phyloP scores from a whole-genome alignment of 2,797 vertebrate species.

The Parauchenoglanis punctatus region DNA sequence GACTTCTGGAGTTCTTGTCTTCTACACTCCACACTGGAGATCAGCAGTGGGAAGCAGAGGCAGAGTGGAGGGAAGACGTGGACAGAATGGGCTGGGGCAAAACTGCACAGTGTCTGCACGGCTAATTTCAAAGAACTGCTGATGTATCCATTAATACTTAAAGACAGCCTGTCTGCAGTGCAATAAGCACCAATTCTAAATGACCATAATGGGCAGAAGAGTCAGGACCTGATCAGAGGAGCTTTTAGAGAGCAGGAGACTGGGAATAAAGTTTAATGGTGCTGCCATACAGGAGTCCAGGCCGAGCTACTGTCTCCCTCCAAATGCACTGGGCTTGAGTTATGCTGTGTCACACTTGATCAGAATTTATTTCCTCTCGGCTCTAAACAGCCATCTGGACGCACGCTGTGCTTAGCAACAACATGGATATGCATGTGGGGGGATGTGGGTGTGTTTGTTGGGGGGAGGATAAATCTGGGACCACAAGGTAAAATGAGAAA shows the following conservation, averaged over 20 bases:
- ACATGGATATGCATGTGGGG: not conserved
- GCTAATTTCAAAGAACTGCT: constrained; percentile 62
- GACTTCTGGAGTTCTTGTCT: constrained; percentile 4
- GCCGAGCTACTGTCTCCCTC: constrained; percentile 34
- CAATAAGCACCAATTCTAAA: constrained; percentile 55
- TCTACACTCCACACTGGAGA: constrained; percentile 26
- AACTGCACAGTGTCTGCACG: constrained; percentile 51
- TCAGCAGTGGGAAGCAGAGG: constrained; percentile 14
- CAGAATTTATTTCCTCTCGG: constrained; percentile 50
- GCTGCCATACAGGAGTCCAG: constrained; percentile 1
- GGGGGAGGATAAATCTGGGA: not conserved
- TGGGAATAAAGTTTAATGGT: constrained; percentile 21
- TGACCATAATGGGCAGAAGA: constrained; percentile 49
- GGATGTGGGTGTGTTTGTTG: not conserved
- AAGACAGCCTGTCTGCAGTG: constrained; percentile 56
- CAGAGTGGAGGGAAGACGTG: constrained; percentile 29
- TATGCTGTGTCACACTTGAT: constrained; percentile 50
- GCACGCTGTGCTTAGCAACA: constrained; percentile 22
- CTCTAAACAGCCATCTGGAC: constrained; percentile 56
- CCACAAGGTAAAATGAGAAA: not conserved
- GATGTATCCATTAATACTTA: constrained; percentile 67
- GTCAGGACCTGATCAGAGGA: constrained; percentile 42
- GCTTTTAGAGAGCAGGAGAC: constrained; percentile 49
- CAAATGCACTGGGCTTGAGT: constrained; percentile 44
- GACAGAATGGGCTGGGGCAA: constrained; percentile 45